Evolutionary conservation across 2,888 invertebrate genomes (phyloP), one percentile per base, ranked within the genome.

Genomic region (Gari tellinella): DNA sequence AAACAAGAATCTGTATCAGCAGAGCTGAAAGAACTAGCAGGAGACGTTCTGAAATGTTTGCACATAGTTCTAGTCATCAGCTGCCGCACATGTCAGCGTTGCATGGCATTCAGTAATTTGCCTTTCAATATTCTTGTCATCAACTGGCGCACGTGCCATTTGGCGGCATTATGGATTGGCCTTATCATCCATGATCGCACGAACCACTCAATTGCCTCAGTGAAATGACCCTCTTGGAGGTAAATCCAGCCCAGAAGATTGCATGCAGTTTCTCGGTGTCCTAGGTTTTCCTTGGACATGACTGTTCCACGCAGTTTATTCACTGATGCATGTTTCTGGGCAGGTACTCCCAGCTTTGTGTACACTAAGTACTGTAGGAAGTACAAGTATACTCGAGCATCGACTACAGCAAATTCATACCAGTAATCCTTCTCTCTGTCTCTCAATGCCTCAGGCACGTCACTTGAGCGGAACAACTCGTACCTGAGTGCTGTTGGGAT

Each of bases 331-430:
- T 25, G 45, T 10, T 12, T 25, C 19, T 26, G 5, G 4, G 10
- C 25, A 15, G 26, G 17, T 17, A 21, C 19, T 46, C 15, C 31
- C 38, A 19, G 31, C 5, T 48, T n/a, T 15, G 15, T n/a, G 19
- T 38, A 37, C 10, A 46, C 17, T 7, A 46, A 8, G 37, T 60
- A 60, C 40, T 49, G 37, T 23, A 60, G 19, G 25, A 48, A 60
- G 19, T 49, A 48, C 8, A 60, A 12, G 23, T 60, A 60, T 23
- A 49, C 60, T 15, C 40, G 31, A 1, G 60, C 19, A 49, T 60
- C 60, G 1, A 60, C 46, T 15, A 60, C 60, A n/a, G 40, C 38
- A 48, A 48, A 60, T 14, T 60, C 49, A 49, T 31, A 60, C 60
- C 60, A 60, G 38, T 26, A 38, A 14, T 48, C 48, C 12, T 8